Evolutionary conservation across 2,113 vertebrate species (phyloP).

Genomic region (Polyodon spathula): DNA sequence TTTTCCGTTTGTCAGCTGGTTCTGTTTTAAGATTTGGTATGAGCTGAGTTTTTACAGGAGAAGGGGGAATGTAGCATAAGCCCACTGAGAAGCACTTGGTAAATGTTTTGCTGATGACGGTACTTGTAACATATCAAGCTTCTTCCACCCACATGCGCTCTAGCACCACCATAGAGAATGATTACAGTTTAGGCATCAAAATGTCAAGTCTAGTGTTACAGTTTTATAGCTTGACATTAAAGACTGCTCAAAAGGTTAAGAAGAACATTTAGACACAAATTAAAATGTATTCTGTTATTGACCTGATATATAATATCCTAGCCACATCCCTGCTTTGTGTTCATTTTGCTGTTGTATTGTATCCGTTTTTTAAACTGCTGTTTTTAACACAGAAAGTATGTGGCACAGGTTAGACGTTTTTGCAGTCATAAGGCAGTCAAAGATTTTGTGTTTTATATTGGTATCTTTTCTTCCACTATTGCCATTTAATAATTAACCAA

Average conservation of each 20-base stretch:
- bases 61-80: constrained; percentile 77
- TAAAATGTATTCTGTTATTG: constrained; percentile 4
- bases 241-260: background rate
- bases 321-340: background rate
- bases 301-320: background rate
- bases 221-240: constrained; percentile 12
- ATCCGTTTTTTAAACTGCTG: no score
- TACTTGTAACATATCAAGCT: constrained; percentile 47
- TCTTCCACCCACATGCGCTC: constrained; percentile 54
- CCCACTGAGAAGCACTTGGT: constrained; percentile 72
- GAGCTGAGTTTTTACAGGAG: constrained; percentile 61
- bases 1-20: constrained; percentile 41
- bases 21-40: constrained; percentile 46
- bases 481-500: no score
- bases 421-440: no score
- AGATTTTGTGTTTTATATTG: no score
- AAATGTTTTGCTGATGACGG: constrained; percentile 82
- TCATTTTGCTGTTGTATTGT: background rate
- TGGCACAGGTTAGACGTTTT: no score
- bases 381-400: no score
- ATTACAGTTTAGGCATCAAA: constrained; percentile 42
- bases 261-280: background rate
- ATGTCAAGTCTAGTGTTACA: constrained; percentile 19
- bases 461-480: no score
- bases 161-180: constrained; percentile 41